Evolutionary conservation across 2,113 vertebrate genomes (phyloP), one percentile per base, ranked within the genome.

Genomic region (Hystrix brachyura): DNA sequence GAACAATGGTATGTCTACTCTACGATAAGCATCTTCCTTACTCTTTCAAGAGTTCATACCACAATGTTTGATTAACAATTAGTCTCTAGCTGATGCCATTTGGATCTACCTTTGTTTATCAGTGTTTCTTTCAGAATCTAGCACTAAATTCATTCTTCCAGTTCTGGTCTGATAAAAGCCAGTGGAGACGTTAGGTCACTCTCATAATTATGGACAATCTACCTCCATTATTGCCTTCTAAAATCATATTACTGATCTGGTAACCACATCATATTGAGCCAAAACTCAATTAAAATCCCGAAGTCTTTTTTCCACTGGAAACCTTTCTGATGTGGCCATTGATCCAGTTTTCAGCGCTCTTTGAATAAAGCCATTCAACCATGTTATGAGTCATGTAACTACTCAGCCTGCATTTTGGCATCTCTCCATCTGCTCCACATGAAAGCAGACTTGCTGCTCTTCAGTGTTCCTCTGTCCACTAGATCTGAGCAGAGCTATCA

Each of bases 271-370:
- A 53, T 90, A 59, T 23, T 48, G 46, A 94, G 15, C 51, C 76
- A 69, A 96, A 96, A 90, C 76, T 94, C 88, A 89, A 64, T 90
- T 94, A 96, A 96, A 94, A 74, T 34, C 57, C 80, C 80, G n/a
- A 87, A 90, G 93, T 60, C 67, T 87, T 89, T 91, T 78, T 38
- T 87, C 72, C 91, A 53, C 65, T 34, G 79, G 71, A 92, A 84
- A 83, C 43, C 51, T 95, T 69, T 85, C 11, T 51, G 14, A 25
- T 74, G 71, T 43, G 78, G 71, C 23, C 85, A 78, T 72, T 60
- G 91, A 94, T 95, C 67, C 34, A 7, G 51, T 71, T 67, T 82
- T 93, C 93, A 78, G 88, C 46, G 18, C 93, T 60, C 34, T 7
- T 11, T 51, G 67, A 65, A 25, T 9, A 65, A 92, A 95, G n/a